Conservation (phyloP, 2,113 vertebrate species). For the Lontra canadensis region DNA sequence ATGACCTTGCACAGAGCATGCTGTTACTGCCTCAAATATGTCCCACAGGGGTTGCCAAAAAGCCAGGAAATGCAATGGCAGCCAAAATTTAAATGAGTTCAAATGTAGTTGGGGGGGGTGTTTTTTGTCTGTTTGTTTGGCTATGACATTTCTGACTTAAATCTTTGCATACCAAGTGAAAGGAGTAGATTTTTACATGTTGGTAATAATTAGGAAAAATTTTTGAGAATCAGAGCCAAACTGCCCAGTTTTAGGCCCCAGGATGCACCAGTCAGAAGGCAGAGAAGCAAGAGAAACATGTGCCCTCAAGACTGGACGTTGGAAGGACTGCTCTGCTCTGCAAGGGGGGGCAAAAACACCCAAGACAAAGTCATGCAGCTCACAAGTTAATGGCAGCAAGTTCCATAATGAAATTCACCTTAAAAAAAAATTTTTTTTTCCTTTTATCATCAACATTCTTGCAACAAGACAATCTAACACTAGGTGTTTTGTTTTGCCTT, state of each 20-base stretch:
- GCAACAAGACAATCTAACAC: neutral
- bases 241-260: neutral
- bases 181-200: neutral
- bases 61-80: neutral
- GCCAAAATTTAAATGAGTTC: neutral
- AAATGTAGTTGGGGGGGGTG: neutral
- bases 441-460: neutral
- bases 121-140: neutral
- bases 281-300: neutral
- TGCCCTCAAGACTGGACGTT: neutral
- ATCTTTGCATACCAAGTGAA: neutral
- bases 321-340: neutral
- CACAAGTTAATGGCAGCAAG: neutral
- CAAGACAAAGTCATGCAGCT: neutral
- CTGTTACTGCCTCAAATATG: neutral
- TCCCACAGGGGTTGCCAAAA: neutral
- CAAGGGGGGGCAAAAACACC: no score
- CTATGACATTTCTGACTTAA: neutral
- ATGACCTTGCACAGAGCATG: neutral
- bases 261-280: neutral
- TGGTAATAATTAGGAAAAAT: neutral
- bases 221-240: neutral
- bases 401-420: neutral
- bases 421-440: neutral
- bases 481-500: neutral